phyloP scores from a whole-genome alignment of 2,113 vertebrate species.

The Bettongia penicillata region DNA sequence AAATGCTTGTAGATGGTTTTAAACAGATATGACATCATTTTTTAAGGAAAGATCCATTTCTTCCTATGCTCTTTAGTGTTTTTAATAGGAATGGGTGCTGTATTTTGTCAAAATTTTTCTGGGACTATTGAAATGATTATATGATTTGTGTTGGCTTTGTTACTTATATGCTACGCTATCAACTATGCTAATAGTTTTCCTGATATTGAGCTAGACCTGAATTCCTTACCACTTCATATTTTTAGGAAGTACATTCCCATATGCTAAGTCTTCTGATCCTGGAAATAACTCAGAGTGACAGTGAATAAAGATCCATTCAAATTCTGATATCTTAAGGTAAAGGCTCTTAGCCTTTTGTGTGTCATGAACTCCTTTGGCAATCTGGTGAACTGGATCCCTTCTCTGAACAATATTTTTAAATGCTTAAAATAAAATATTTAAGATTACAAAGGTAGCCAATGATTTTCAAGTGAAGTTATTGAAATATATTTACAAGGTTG shows the following conservation, averaged over 20 bases:
- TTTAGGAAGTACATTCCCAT: background rate
- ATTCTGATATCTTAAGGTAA: background rate
- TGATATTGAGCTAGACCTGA: too few relatives aligned
- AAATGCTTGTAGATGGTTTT: too few relatives aligned
- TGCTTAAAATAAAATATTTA: background rate
- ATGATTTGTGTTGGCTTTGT: too few relatives aligned
- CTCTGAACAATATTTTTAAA: background rate
- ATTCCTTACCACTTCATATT: background rate
- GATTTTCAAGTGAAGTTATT: background rate
- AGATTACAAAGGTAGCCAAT: background rate
- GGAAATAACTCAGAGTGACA: background rate
- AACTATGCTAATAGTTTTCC: too few relatives aligned
- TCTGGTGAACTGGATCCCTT: background rate
- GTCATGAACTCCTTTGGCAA: background rate
- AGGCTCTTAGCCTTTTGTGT: background rate
- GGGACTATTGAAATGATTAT: too few relatives aligned
- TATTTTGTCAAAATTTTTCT: too few relatives aligned
- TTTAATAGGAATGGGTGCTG: too few relatives aligned
- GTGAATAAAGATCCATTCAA: background rate
- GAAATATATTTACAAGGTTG: background rate
- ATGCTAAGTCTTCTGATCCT: background rate
- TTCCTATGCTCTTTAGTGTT: too few relatives aligned
- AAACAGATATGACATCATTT: too few relatives aligned
- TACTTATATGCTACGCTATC: too few relatives aligned
- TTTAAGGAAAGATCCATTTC: too few relatives aligned